These are phyloP conservation scores for Ectropis crepuscularia DNA, from an alignment of 2,888 invertebrate species.

Conservation along the genomic window DNA sequence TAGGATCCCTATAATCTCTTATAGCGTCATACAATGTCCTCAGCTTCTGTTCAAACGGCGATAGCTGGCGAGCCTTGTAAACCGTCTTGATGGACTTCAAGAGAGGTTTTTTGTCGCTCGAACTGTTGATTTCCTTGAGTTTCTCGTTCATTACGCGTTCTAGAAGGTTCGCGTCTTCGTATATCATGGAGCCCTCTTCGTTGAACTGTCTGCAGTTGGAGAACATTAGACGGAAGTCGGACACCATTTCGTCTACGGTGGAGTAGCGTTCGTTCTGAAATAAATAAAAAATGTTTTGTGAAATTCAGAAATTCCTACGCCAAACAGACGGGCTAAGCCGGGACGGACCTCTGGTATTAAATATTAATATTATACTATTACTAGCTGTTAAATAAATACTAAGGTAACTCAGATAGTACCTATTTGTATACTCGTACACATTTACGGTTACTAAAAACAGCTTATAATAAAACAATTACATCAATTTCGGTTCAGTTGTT, in stretches of 20 bases:
- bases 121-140: slow-evolving; percentile 89
- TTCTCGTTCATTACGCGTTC: slow-evolving; percentile 94
- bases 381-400: too few relatives aligned
- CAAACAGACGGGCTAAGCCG: too few relatives aligned
- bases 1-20: slow-evolving; percentile 90
- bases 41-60: slow-evolving; percentile 90
- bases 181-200: slow-evolving; percentile 97
- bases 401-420: too few relatives aligned
- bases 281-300: slow-evolving; percentile 4
- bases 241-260: slow-evolving; percentile 92
- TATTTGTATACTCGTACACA: too few relatives aligned
- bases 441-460: too few relatives aligned
- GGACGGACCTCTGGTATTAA: too few relatives aligned
- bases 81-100: slow-evolving; percentile 79
- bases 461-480: too few relatives aligned
- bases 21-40: slow-evolving; percentile 95
- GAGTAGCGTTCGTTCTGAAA: slow-evolving; percentile 90
- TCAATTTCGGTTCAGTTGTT: too few relatives aligned
- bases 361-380: too few relatives aligned
- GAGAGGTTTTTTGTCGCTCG: slow-evolving; percentile 81
- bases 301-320: too few relatives aligned
- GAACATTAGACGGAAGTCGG: slow-evolving; percentile 97
- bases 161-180: slow-evolving; percentile 95
- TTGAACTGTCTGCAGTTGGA: slow-evolving; percentile 98
- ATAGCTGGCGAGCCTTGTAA: slow-evolving; percentile 73